Base-by-base conservation (phyloP, 23 tunicate genomes). In the Styela clava region DNA sequence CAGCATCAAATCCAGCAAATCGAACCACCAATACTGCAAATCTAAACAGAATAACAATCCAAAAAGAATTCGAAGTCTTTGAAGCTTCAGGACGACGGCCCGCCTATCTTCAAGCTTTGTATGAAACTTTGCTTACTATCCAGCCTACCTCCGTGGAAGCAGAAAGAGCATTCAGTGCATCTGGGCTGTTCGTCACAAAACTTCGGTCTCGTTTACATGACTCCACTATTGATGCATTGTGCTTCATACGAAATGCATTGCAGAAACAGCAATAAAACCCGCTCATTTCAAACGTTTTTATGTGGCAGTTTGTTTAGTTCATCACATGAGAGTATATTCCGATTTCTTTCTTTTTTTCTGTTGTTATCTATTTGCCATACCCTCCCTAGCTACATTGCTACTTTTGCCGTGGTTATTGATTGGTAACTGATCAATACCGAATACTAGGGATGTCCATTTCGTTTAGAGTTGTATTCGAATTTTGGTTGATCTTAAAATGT, bases 61-160 rank as follows among this genome's bases (percentile, higher is more conserved):
- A 68, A 79, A 85, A 85, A 5, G 78, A 85, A 64, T 85, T 77
- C 35, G 78, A 68, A 85, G 83, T 78, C 28, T 83, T 74, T 61
- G 82, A 83, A 83, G 82, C 87, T 74, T 74, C 87, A 18, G 83
- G 82, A 71, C 74, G 30, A 74, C 83, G 87, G 31, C 87, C 87
- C 16, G 87, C 82, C 72, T 74, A 83, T 52, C 82, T 83, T 74
- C 81, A 83, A 52, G 33, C 61, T 83, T 72, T 83, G 30, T 83
- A 7, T 83, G 83, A 83, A 83, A 81, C 81, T 22, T 72, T 83
- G 83, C 87, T 83, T n/a, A n/a, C n/a, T n/a, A n/a, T n/a, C n/a
- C n/a, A n/a, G n/a, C n/a, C n/a, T n/a, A n/a, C n/a, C n/a, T 83
- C 88, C 67, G 83, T 85, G 64, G 88, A 85, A 85, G 88, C 88